Conservation (phyloP, 2,113 vertebrate species). For the Illadopsis cleaveri region DNA sequence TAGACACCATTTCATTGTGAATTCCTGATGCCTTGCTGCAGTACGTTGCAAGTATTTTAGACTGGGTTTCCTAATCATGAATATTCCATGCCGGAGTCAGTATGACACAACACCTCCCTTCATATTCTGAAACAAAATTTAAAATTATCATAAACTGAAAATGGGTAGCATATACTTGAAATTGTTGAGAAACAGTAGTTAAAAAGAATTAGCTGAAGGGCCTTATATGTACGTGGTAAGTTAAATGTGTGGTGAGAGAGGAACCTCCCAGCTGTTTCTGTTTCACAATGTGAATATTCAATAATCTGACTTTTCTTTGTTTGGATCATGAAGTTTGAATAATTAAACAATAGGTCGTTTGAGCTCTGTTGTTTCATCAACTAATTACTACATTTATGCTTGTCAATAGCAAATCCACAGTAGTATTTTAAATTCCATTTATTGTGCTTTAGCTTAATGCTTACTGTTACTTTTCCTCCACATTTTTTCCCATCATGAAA, state of each 20-base stretch:
- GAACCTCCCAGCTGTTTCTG: neutral
- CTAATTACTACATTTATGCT: constrained; percentile 74
- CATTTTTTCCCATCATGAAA: constrained; percentile 78
- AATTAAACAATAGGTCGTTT: constrained; percentile 73
- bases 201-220: neutral
- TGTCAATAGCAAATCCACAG: constrained; percentile 50
- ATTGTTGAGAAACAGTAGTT: neutral
- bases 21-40: neutral
- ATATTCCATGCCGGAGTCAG: neutral
- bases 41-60: neutral
- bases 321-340: constrained; percentile 72
- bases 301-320: constrained; percentile 56
- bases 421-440: constrained; percentile 72
- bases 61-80: neutral
- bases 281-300: constrained; percentile 57
- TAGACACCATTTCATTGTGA: neutral
- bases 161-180: neutral
- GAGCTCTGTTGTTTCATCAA: constrained; percentile 70
- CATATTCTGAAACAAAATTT: neutral
- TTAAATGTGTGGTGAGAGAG: neutral
- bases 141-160: neutral
- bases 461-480: constrained; percentile 69
- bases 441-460: constrained; percentile 62
- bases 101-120: neutral
- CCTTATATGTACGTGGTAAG: neutral